A percentile compares a stretch with the other conserved stretches of the same genome.
Conservation (phyloP, 2,113 vertebrate species). For the Sphaerodactylus townsendi region DNA sequence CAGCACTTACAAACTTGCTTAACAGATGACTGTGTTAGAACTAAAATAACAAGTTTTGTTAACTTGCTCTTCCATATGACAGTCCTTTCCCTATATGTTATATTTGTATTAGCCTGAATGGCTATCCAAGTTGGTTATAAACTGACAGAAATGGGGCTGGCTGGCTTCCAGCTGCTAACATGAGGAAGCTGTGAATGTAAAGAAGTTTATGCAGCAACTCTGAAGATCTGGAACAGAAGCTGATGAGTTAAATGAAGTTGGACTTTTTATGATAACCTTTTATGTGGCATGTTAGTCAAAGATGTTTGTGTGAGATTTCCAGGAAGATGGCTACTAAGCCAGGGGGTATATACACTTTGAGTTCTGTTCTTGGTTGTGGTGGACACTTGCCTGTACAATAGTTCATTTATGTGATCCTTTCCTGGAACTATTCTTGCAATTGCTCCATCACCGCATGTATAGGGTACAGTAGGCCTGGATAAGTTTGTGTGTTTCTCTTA, state of each 20-base stretch:
- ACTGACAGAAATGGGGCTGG: neutral
- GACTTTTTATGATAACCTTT: neutral
- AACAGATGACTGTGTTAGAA: neutral
- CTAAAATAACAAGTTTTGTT: neutral
- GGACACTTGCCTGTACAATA: neutral
- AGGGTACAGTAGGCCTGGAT: neutral
- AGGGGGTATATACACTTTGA: neutral
- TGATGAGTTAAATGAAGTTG: neutral
- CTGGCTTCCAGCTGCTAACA: neutral
- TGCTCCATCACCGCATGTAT: neutral
- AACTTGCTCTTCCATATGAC: slow-evolving; percentile 2
- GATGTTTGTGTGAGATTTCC: neutral
- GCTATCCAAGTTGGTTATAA: neutral
- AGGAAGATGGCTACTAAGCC: neutral
- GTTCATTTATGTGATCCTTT: neutral
- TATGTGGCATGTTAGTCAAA: neutral
- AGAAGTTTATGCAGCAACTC: neutral
- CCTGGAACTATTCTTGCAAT: neutral
- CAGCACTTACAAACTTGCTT: neutral
- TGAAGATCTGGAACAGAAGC: neutral
- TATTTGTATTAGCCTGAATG: neutral
- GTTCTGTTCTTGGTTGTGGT: neutral
- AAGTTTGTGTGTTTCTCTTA: neutral
- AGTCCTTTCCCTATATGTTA: neutral
- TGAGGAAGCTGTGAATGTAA: neutral